Conservation (phyloP, 2,888 invertebrate species). For the Ornithoptera priamus region DNA sequence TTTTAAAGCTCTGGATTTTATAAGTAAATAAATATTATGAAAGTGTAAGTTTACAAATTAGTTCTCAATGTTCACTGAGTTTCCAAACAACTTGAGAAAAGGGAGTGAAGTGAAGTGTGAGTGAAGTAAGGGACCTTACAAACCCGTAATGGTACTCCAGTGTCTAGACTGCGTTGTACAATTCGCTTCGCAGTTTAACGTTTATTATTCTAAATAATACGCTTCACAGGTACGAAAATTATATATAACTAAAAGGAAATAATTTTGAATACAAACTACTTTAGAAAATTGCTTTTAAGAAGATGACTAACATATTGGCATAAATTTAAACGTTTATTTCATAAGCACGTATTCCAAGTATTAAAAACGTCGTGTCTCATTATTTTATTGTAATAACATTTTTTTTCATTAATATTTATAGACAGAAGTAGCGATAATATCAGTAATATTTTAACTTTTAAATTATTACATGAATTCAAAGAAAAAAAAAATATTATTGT, state of each 20-base stretch:
- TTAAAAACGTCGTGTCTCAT: neutral
- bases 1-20: no score
- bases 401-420: neutral
- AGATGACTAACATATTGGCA: neutral
- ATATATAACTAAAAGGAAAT: slow-evolving; percentile 36
- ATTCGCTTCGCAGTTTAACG: slow-evolving; percentile 51
- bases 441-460: no score
- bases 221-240: slow-evolving; percentile 43
- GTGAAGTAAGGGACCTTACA: neutral
- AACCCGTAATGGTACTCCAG: slow-evolving; percentile 1
- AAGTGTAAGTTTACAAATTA: neutral
- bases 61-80: neutral
- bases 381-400: rapidly evolving
- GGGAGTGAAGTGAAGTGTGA: neutral
- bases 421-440: neutral
- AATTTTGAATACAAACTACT: slow-evolving; percentile 30
- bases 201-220: slow-evolving; percentile 53
- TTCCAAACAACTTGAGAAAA: neutral
- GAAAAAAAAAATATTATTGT: no score
- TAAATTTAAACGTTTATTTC: neutral
- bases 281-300: slow-evolving; percentile 14
- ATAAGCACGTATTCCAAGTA: neutral
- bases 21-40: neutral
- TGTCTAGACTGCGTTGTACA: slow-evolving; percentile 8
- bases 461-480: no score